A percentile compares a stretch with the other conserved stretches of the same genome.
Evolutionary conservation across 2,888 invertebrate genomes (phyloP).

Genomic region (Acutogordius australiensis): DNA sequence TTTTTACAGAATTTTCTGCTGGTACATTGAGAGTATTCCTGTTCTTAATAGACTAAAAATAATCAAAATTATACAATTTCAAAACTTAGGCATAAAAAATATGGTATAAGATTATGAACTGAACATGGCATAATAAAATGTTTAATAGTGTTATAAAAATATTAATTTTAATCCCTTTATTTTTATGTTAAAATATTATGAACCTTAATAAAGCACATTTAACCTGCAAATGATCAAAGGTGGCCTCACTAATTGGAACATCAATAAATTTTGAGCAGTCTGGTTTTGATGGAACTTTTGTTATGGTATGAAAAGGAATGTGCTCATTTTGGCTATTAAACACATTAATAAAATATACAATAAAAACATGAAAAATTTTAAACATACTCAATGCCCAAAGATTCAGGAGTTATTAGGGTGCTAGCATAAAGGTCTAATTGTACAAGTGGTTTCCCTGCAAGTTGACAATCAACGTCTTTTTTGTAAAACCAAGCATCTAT

Average conservation of each 20-base stretch:
- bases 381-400: slow-evolving; percentile 12
- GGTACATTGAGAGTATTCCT: neutral
- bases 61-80: no score
- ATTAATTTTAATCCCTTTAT: no score
- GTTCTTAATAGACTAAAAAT: neutral
- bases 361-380: no score
- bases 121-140: neutral
- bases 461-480: slow-evolving; percentile 35
- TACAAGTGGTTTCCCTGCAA: slow-evolving; percentile 35
- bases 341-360: neutral
- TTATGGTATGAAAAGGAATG: neutral
- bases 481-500: slow-evolving; percentile 24
- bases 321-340: slow-evolving; percentile 1
- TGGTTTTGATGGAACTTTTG: neutral
- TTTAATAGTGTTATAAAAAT: neutral
- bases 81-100: no score
- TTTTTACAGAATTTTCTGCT: neutral
- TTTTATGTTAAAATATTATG: neutral
- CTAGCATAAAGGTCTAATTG: slow-evolving; percentile 38
- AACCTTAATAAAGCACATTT: neutral
- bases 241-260: neutral
- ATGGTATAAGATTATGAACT: no score
- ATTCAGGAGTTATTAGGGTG: slow-evolving; percentile 23
- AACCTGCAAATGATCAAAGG: slow-evolving; percentile 1
- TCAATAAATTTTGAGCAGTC: slow-evolving; percentile 2